These are phyloP conservation scores for Hesperophylax magnus DNA, from an alignment of 1,140 invertebrate genomes.

Conservation along the genomic window DNA sequence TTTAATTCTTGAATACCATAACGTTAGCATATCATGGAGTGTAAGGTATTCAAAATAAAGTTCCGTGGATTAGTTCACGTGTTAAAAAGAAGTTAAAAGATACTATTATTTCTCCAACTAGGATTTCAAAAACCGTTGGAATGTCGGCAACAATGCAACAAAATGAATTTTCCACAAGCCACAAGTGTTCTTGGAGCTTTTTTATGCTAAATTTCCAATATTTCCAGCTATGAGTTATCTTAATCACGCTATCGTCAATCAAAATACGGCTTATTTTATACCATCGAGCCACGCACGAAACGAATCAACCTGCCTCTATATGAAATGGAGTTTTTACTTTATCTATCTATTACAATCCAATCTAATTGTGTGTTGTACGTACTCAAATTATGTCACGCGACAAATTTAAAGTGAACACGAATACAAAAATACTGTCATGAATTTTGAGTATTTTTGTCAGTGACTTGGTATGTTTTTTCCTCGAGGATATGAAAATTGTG, in stretches of 20 bases:
- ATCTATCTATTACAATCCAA: constrained; percentile 40
- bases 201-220: constrained; percentile 15
- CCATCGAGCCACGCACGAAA: constrained; percentile 46
- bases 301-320: constrained; percentile 39
- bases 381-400: constrained; percentile 40
- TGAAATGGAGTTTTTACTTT: constrained; percentile 27
- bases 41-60: no score
- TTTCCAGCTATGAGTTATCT: constrained; percentile 30
- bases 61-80: no score
- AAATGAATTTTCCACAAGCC: background rate
- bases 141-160: no score
- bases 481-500: no score
- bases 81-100: no score
- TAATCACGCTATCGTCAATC: constrained; percentile 27
- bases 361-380: constrained; percentile 46
- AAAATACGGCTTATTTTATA: constrained; percentile 44
- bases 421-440: constrained; percentile 8
- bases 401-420: constrained; percentile 12
- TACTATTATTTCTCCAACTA: no score
- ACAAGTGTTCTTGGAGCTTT: background rate
- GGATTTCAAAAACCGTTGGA: no score
- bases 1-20: no score
- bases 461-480: no score
- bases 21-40: no score
- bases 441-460: background rate